Percentiles rank a stretch among this genome's conserved stretches.
Evolutionary conservation across 2,113 vertebrate genomes (phyloP).

Genomic region (Xiphophorus couchianus): DNA sequence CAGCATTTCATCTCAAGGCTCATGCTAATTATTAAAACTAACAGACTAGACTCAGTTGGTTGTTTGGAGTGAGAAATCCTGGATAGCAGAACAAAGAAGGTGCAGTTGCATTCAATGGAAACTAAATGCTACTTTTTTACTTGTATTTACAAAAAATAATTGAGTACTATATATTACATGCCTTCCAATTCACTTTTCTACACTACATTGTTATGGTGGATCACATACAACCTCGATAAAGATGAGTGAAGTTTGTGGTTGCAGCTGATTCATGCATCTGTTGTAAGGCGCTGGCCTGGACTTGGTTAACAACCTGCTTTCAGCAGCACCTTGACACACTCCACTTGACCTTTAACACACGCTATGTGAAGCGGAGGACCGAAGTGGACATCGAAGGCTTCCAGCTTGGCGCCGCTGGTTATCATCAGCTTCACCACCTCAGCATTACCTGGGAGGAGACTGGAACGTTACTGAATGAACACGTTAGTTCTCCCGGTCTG

Average conservation of each 20-base stretch:
- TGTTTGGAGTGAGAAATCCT: too few species aligned
- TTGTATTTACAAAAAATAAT: too few species aligned
- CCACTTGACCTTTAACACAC: constrained; percentile 84
- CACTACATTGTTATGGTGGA: neutral
- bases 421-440: constrained; percentile 88
- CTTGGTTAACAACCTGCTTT: constrained; percentile 80
- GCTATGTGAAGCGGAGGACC: constrained; percentile 90
- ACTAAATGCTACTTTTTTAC: too few species aligned
- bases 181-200: too few species aligned
- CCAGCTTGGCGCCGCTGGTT: constrained; percentile 84
- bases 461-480: neutral
- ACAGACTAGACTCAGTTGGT: too few species aligned
- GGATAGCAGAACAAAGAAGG: too few species aligned
- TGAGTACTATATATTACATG: too few species aligned
- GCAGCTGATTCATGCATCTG: neutral
- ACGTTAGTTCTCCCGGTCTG: neutral
- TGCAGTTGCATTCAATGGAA: too few species aligned
- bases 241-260: neutral
- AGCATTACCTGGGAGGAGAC: constrained; percentile 78
- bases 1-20: too few species aligned
- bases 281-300: too few species aligned
- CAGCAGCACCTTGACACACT: constrained; percentile 86
- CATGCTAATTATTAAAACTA: too few species aligned
- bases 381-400: constrained; percentile 89
- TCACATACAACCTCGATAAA: neutral